Conservation (phyloP, 2,113 vertebrate genomes). For the Leuciscus idus region DNA sequence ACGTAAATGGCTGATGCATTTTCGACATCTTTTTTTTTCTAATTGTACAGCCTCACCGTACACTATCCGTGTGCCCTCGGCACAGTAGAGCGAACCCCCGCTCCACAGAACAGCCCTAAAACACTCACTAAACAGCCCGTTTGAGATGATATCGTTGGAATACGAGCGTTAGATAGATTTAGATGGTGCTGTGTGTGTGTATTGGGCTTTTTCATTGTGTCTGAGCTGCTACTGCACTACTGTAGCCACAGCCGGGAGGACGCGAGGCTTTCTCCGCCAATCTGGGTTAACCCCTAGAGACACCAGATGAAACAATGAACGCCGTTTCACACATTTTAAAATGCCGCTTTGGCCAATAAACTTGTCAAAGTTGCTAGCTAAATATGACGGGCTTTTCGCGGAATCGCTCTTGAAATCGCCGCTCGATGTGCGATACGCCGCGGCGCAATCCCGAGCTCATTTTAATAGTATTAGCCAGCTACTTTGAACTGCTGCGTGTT, state of each 20-base stretch:
- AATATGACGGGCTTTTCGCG: background rate
- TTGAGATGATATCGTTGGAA: background rate
- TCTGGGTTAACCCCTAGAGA: constrained; percentile 77
- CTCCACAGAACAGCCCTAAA: background rate
- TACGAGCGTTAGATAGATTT: background rate
- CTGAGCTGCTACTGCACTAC: constrained; percentile 49
- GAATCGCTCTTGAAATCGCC: background rate
- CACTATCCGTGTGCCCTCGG: constrained; percentile 52
- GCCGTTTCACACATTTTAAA: constrained; percentile 65
- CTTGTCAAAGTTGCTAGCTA: constrained; percentile 16
- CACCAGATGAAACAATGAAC: constrained; percentile 81
- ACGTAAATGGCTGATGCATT: constrained; percentile 85
- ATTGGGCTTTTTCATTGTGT: constrained; percentile 40
- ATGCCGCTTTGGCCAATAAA: constrained; percentile 9
- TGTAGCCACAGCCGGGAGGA: constrained; percentile 54
- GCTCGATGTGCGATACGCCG: constrained; percentile 18
- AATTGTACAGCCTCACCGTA: constrained; percentile 71
- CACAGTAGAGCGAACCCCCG: constrained; percentile 41
- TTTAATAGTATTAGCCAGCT: constrained; percentile 57
- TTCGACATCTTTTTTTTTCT: constrained; percentile 72
- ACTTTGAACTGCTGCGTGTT: constrained; percentile 66
- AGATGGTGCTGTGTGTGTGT: background rate
- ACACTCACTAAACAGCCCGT: constrained; percentile 9
- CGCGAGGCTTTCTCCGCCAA: constrained; percentile 64
- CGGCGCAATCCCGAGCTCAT: constrained; percentile 48